phyloP scores from a whole-genome alignment of 2,797 vertebrate species.

The Geotria australis region DNA sequence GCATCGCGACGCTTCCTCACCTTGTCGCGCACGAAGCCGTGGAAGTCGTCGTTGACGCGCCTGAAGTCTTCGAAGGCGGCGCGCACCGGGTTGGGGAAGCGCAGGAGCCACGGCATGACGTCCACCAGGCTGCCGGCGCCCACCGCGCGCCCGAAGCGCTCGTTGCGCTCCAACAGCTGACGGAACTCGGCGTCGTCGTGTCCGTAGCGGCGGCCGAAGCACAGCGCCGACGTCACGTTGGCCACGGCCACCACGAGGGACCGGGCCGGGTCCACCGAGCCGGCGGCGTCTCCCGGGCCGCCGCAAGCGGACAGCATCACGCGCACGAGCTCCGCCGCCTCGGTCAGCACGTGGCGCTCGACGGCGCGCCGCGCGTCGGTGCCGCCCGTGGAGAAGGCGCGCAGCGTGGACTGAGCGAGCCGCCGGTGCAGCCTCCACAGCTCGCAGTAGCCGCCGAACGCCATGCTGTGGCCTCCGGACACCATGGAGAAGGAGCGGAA shows the following conservation, averaged over 20 bases:
- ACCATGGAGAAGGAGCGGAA: slow-evolving; percentile 23
- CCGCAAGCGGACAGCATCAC: slow-evolving; percentile 11
- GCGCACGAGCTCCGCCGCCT: slow-evolving; percentile 18
- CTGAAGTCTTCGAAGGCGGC: slow-evolving; percentile 21
- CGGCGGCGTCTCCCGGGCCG: slow-evolving; percentile 1
- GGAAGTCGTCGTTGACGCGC: slow-evolving; percentile 21
- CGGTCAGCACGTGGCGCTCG: slow-evolving; percentile 24
- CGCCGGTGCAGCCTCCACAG: slow-evolving; percentile 28
- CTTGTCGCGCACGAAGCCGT: slow-evolving; percentile 17
- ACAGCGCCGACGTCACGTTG: slow-evolving; percentile 33
- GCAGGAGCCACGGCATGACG: slow-evolving; percentile 33
- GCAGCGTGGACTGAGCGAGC: slow-evolving; percentile 25
- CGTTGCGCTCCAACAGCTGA: slow-evolving; percentile 11
- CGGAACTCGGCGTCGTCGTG: slow-evolving; percentile 26
- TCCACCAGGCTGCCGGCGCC: slow-evolving; percentile 42
- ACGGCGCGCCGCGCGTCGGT: slow-evolving; percentile 17
- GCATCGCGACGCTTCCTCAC: slow-evolving; percentile 20
- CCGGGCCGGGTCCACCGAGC: slow-evolving; percentile 17
- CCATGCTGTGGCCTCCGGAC: slow-evolving; percentile 22
- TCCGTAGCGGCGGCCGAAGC: slow-evolving; percentile 35
- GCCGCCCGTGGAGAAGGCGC: slow-evolving; percentile 20
- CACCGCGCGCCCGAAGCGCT: slow-evolving; percentile 27
- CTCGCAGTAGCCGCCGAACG: slow-evolving; percentile 20
- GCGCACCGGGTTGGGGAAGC: slow-evolving; percentile 31
- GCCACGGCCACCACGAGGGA: slow-evolving; percentile 25